Evolutionary conservation across 1,140 invertebrate species (phyloP), one percentile per base, ranked within the genome.

Genomic region (Drosophila santomea): DNA sequence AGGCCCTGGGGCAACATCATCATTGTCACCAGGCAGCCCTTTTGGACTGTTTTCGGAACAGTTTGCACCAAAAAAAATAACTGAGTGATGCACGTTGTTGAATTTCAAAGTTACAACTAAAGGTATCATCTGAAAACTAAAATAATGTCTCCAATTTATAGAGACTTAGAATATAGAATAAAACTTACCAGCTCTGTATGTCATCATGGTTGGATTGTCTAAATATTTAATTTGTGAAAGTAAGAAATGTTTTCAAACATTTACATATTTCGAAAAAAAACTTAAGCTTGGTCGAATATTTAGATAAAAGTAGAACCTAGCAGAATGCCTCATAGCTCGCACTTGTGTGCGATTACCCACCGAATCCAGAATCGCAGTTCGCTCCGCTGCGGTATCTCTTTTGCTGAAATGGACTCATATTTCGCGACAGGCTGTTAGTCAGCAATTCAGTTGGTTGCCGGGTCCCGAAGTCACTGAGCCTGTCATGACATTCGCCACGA

Each of bases 401-500:
- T 89, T 61, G 80, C 80, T 83, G 55, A 89, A 89, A 90, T 90
- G 86, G 78, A 89, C 85, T 89, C 85, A 90, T 90, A 90, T 90
- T 89, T 90, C 81, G 85, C 85, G 85, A 90, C 85, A 89, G 86
- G 78, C 81, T 85, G 85, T 89, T 89, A 89, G 84, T 89, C 84
- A 89, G 85, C 85, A 85, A 90, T 89, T 90, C 85, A 90, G 85
- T 85, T 78, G 69, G 79, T 72, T 51, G 57, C 54, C 61, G 83
- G 83, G 78, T 81, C 76, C 66, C 77, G 60, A 81, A 89, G 85
- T 89, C 85, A 85, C 78, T 90, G 86, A 89, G 85, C 85, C 82
- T 89, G 84, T 89, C 84, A 81, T 89, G 85, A 90, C 85, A 78
- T 89, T 90, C 77, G 80, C 82, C 73, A 76, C 60, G 52, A 64